Evolutionary conservation across 2,113 vertebrate species (phyloP).

Genomic region (Dinomys branickii): DNA sequence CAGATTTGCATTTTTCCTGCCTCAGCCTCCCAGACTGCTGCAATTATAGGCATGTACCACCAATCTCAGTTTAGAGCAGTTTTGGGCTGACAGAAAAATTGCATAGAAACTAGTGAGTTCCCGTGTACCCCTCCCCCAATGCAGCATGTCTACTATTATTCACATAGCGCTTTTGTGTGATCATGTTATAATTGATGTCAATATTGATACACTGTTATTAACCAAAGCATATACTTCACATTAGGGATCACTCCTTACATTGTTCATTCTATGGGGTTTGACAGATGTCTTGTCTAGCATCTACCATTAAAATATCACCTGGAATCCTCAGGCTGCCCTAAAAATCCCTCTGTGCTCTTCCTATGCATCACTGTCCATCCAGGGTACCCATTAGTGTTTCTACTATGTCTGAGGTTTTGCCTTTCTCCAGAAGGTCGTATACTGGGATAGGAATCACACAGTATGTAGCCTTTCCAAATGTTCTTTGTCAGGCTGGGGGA

Average conservation of each 20-base stretch:
- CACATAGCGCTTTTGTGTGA: not conserved
- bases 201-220: not conserved
- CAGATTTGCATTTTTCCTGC: not conserved
- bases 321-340: not conserved
- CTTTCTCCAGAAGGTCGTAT: not conserved
- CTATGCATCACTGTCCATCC: not conserved
- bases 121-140: rapidly evolving
- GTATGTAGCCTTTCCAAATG: not conserved
- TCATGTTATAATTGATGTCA: not conserved
- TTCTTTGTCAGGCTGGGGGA: not conserved
- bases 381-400: not conserved
- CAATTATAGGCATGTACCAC: not conserved
- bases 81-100: not conserved
- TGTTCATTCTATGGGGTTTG: not conserved
- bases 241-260: not conserved
- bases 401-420: not conserved
- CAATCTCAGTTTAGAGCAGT: not conserved
- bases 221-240: not conserved
- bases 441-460: not conserved
- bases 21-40: not conserved
- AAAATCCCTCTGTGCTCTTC: not conserved
- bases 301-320: not conserved
- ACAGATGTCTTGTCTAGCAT: not conserved
- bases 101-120: not conserved
- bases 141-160: not conserved